phyloP scores from a whole-genome alignment of 2,888 invertebrate genomes.

The Adelphocoris suturalis region DNA sequence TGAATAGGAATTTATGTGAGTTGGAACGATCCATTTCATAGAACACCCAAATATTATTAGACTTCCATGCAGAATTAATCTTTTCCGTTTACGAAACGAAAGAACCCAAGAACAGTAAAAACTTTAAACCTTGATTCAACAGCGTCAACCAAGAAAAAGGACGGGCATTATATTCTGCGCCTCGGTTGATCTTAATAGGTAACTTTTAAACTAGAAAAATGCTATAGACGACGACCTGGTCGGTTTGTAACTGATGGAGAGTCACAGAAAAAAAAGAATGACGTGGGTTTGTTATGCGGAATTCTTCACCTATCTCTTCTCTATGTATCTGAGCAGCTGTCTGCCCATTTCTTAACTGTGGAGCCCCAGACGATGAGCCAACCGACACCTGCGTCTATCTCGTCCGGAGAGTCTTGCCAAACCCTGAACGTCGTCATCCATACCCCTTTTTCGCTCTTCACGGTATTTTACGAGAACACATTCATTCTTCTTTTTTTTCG shows the following conservation, averaged over 20 bases:
- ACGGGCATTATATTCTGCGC: slow-evolving; percentile 13
- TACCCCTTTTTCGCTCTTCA: background rate
- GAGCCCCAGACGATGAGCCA: slow-evolving; percentile 39
- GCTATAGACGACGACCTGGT: background rate
- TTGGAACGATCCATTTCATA: background rate
- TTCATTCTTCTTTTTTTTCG: background rate
- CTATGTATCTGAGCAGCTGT: slow-evolving; percentile 4
- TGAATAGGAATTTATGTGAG: background rate
- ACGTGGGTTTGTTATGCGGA: slow-evolving; percentile 14
- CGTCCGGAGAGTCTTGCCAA: background rate
- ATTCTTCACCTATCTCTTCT: slow-evolving; percentile 29
- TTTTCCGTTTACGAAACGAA: background rate
- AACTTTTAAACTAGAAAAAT: slow-evolving; percentile 22
- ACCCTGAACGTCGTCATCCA: slow-evolving; percentile 15
- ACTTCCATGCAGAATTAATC: background rate
- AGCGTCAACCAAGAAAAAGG: background rate
- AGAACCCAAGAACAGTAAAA: background rate
- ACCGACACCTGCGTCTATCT: slow-evolving; percentile 26
- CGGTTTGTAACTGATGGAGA: slow-evolving; percentile 17
- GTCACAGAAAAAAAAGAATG: background rate
- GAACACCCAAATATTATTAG: background rate
- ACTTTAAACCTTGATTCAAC: background rate
- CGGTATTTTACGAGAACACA: slow-evolving; percentile 22
- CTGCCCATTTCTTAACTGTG: background rate
- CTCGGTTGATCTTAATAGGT: slow-evolving; percentile 28